Evolutionary conservation across 2,888 invertebrate species (phyloP), one percentile per base, ranked within the genome.

Genomic region (Brachypalpus laphriformis): DNA sequence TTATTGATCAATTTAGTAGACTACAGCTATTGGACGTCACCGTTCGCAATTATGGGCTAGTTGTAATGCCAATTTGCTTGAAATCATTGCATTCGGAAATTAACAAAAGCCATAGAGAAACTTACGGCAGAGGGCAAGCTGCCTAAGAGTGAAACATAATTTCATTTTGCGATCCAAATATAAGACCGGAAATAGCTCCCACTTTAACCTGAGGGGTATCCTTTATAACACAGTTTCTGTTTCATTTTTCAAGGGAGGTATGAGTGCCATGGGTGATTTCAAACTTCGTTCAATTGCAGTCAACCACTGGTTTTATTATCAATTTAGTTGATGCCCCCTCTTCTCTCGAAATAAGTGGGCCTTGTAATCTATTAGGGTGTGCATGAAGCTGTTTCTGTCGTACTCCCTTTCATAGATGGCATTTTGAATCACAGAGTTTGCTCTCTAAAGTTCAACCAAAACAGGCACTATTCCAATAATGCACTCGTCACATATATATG

Each of bases 1-100:
- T 82, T 71, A 82, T 76, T 76, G 76, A 76, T 76, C 76, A 82
- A 76, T 82, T 82, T 76, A 40, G 63, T 57, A 70, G 65, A 82
- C 76, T 76, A 82, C 76, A 82, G 31, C 74, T 47, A 47, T 63
- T 75, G 70, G 70, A 65, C 31, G 49, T n/a, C n/a, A n/a, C 57
- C 57, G 47, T 42, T 65, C 57, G 25, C 59, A 70, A 57, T 57
- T 68, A 68, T 57, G 65, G 61, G 68, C 37, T 75, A 65, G 65
- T 65, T 80, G 65, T 80, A 31, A 72, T 22, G 49, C 20, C 63
- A 82, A 82, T 82, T 82, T 71, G 57, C 31, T 71, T 40, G 31
- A 20, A 81, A 70, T 71, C 42, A 70, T 65, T 70, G 70, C 49
- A 56, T 18, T 68, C n/a, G 28, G 56, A 68, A 68, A 42, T 68